Conservation (phyloP, 2,888 invertebrate genomes). For the Elgonia sp. region DNA sequence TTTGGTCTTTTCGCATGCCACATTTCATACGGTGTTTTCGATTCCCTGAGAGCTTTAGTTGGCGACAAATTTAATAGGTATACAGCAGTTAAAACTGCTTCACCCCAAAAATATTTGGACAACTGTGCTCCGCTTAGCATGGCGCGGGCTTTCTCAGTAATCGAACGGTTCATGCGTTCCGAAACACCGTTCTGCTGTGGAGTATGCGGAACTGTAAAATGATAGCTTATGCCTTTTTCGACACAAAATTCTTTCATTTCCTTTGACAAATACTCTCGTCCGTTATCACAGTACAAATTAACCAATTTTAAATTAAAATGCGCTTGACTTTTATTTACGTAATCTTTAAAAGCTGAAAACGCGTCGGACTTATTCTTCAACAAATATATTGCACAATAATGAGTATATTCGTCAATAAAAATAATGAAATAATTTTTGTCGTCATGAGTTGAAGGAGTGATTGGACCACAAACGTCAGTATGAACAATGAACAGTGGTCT, state of each 20-base stretch:
- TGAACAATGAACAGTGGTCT: slow-evolving; percentile 67
- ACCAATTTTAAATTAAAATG: slow-evolving; percentile 68
- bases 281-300: slow-evolving; percentile 78
- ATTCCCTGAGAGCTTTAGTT: slow-evolving; percentile 81
- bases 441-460: slow-evolving; percentile 61
- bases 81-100: slow-evolving; percentile 78
- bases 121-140: slow-evolving; percentile 48
- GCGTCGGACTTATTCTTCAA: slow-evolving; percentile 64
- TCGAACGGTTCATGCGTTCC: slow-evolving; percentile 83
- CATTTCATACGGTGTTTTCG: slow-evolving; percentile 84
- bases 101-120: slow-evolving; percentile 69
- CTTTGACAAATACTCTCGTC: slow-evolving; percentile 82
- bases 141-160: slow-evolving; percentile 69
- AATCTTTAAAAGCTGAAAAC: slow-evolving; percentile 57
- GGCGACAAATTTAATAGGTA: slow-evolving; percentile 84
- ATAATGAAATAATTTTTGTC: slow-evolving; percentile 70
- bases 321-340: slow-evolving; percentile 11
- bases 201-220: too few relatives aligned
- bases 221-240: slow-evolving; percentile 82
- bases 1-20: slow-evolving; percentile 84
- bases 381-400: slow-evolving; percentile 46
- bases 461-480: slow-evolving; percentile 69
- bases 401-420: too few relatives aligned
- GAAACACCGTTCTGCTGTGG: slow-evolving; percentile 85
- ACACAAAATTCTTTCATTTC: slow-evolving; percentile 82